Conservation (phyloP, 2,888 invertebrate species). For the Osmoderma eremita region DNA sequence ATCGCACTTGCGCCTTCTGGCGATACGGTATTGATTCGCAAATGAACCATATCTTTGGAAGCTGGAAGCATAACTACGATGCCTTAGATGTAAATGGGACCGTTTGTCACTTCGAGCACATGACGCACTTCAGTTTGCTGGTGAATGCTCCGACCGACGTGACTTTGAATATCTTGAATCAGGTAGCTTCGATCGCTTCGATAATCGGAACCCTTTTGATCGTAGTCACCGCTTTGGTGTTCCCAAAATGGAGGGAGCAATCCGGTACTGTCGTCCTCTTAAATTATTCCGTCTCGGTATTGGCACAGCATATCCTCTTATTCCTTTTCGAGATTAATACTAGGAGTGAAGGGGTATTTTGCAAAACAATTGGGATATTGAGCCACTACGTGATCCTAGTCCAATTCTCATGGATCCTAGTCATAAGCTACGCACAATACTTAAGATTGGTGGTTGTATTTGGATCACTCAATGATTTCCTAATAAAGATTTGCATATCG, state of each 20-base stretch:
- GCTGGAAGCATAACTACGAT: conserved; percentile 27
- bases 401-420: conserved; percentile 36
- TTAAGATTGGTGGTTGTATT: conserved; percentile 28
- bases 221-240: conserved; percentile 22
- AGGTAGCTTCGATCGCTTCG: conserved; percentile 11
- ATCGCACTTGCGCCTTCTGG: conserved; percentile 37
- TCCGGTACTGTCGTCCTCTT: conserved; percentile 13
- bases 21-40: conserved; percentile 34
- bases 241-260: conserved; percentile 33
- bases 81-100: conserved; percentile 2
- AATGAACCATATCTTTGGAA: conserved; percentile 22
- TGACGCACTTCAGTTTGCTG: conserved; percentile 37
- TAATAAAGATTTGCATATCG: not conserved
- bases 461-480: not conserved
- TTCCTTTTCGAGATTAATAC: conserved; percentile 5
- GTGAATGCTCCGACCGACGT: conserved; percentile 22
- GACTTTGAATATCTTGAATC: not conserved
- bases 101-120: conserved; percentile 36
- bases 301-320: conserved; percentile 28
- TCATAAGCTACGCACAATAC: conserved; percentile 35
- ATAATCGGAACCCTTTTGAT: conserved; percentile 21
- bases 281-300: conserved; percentile 23
- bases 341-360: not conserved
- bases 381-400: conserved; percentile 32
- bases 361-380: conserved; percentile 11